Evolutionary conservation across 2,888 invertebrate genomes (phyloP).

Genomic region (Apamea sordens): DNA sequence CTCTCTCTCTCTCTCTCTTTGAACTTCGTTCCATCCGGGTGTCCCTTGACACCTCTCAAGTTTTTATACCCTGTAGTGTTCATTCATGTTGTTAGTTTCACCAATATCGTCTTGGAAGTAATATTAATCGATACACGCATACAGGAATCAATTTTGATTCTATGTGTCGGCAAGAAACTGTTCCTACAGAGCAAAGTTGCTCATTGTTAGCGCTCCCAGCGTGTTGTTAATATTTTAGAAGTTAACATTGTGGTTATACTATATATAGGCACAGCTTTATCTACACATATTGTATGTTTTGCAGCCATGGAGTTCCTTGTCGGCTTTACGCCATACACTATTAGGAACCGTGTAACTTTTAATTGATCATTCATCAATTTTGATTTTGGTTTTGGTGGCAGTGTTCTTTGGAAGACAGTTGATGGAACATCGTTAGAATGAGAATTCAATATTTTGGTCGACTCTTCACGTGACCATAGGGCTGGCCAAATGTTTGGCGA

Average conservation of each 20-base stretch:
- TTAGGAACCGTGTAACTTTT: neutral
- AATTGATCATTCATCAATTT: neutral
- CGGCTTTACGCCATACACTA: neutral
- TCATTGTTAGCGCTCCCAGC: slow-evolving; percentile 13
- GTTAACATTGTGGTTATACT: slow-evolving; percentile 25
- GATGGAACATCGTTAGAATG: neutral
- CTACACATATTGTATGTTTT: neutral
- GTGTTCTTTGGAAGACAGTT: neutral
- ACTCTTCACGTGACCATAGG: neutral
- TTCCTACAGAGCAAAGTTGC: slow-evolving; percentile 17
- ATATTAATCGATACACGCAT: slow-evolving; percentile 15
- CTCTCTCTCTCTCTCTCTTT: too few species aligned
- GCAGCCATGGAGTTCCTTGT: slow-evolving; percentile 2
- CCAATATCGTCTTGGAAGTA: slow-evolving; percentile 3
- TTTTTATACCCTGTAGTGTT: neutral
- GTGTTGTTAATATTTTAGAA: slow-evolving; percentile 35
- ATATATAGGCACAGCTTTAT: neutral
- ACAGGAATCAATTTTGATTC: slow-evolving; percentile 19
- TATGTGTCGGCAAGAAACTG: slow-evolving; percentile 27
- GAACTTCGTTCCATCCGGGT: too few species aligned
- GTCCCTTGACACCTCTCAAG: too few species aligned
- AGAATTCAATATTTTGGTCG: neutral
- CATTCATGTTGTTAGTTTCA: neutral
- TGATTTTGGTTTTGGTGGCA: neutral
- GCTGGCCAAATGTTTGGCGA: neutral